Percentiles rank a stretch among this genome's conserved stretches.
These are phyloP conservation scores for Coregonus ussuriensis DNA, from an alignment of 2,797 vertebrate species.

Conservation along the genomic window DNA sequence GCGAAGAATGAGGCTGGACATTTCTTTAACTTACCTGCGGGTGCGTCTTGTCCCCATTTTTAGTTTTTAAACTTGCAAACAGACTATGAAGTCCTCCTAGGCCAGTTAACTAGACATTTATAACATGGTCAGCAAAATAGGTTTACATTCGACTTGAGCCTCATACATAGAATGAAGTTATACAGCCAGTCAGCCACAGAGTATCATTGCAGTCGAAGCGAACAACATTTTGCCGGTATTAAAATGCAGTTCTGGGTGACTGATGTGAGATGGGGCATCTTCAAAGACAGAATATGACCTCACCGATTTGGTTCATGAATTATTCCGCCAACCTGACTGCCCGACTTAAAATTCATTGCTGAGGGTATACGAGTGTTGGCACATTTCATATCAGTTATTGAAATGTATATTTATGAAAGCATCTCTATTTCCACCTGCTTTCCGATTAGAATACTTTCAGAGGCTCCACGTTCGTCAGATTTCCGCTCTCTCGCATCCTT, in stretches of 20 bases:
- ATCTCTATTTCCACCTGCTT: constrained; percentile 30
- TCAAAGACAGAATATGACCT: constrained; percentile 19
- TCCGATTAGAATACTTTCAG: constrained; percentile 14
- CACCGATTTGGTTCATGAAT: constrained; percentile 29
- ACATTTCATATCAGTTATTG: constrained; percentile 14
- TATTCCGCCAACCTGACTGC: constrained; percentile 26
- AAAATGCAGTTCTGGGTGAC: background rate
- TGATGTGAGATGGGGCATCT: background rate
- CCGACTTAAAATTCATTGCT: background rate
- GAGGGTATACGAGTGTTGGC: constrained; percentile 11
- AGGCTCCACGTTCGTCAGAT: background rate
- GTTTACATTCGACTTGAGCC: background rate
- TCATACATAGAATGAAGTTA: background rate
- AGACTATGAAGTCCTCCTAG: background rate
- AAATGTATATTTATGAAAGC: constrained; percentile 31
- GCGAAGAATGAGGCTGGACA: background rate
- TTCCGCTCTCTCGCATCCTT: background rate
- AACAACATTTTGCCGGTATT: background rate
- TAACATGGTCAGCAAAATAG: background rate
- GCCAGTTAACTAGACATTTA: background rate
- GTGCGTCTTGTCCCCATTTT: background rate
- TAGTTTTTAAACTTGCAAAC: too few species aligned
- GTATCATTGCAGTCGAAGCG: background rate
- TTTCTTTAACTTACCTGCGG: background rate
- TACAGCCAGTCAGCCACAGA: background rate